Evolutionary conservation across 2,888 invertebrate species (phyloP), one percentile per base, ranked within the genome.

Genomic region (Pseudoips prasinana): DNA sequence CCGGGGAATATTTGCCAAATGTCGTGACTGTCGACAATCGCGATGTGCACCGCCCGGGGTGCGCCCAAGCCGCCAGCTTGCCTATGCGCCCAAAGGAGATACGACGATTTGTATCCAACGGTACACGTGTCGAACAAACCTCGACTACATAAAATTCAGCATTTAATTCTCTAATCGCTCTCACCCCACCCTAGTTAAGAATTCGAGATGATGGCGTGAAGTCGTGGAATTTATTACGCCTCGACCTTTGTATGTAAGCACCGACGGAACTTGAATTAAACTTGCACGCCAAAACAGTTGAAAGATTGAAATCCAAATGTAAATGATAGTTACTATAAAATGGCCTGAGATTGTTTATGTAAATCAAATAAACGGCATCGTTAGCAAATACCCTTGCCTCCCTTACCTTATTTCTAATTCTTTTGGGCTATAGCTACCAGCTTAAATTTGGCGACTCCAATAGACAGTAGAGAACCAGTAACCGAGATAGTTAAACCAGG

Each of bases 11-110:
- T 85, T 87, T 80, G 83, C 86, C 81, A 84, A 84, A 80, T 75
- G 87, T 88, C 87, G 87, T 88, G 87, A 88, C 87, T 75, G 77
- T 65, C 78, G 78, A 78, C 68, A 81, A 87, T 86, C 86, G 85
- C 82, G 86, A 87, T 87, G 80, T 58, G 78, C 79, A 77, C 82
- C 76, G 81, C 84, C 84, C 71, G 79, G 78, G 80, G 82, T 79
- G 83, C 80, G 74, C 76, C 70, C 54, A 70, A 58, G 69, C 72
- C 60, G 66, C 68, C 67, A 55, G 65, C 58, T 61, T 54, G 60
- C 63, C 70, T 78, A 20, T 20, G 20, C 20, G 20, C 20, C 20
- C 80, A 83, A 82, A 82, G 82, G 72, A 79, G 81, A 83, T 86
- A 80, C 77, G 71, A 75, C 75, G 72, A 78, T 82, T 80, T 79